phyloP scores from a whole-genome alignment of 2,113 vertebrate species.

The Gulo gulo region DNA sequence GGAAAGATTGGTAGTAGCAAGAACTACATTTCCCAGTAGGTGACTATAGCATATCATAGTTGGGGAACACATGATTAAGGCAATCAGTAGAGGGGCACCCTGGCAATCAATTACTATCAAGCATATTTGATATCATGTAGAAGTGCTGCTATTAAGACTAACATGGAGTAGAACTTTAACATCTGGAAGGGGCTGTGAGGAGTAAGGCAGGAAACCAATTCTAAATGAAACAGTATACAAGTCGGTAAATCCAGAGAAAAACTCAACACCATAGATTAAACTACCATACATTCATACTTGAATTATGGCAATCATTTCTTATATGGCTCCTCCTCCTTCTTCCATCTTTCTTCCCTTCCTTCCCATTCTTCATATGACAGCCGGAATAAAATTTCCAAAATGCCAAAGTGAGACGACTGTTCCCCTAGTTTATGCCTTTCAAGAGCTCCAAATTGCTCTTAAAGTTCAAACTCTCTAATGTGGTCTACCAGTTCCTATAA shows the following conservation, averaged over 20 bases:
- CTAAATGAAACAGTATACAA: not conserved
- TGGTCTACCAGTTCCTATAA: not conserved
- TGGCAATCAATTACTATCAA: not conserved
- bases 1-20: not conserved
- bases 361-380: not conserved
- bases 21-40: not conserved
- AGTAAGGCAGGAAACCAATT: not conserved
- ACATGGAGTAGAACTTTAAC: not conserved
- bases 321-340: not conserved
- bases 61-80: not conserved
- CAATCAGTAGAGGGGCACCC: not conserved
- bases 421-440: not conserved
- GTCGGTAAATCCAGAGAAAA: not conserved
- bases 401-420: not conserved
- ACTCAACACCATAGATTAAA: not conserved
- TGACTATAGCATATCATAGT: not conserved
- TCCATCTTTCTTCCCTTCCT: not conserved
- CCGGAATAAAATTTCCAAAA: not conserved
- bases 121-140: not conserved
- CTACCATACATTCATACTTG: not conserved
- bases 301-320: not conserved
- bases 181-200: not conserved
- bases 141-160: not conserved
- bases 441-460: not conserved
- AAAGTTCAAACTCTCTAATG: not conserved